A percentile compares a stretch with the other conserved stretches of the same genome.
Evolutionary conservation across 2,888 invertebrate species (phyloP).

Genomic region (Nebria salina): DNA sequence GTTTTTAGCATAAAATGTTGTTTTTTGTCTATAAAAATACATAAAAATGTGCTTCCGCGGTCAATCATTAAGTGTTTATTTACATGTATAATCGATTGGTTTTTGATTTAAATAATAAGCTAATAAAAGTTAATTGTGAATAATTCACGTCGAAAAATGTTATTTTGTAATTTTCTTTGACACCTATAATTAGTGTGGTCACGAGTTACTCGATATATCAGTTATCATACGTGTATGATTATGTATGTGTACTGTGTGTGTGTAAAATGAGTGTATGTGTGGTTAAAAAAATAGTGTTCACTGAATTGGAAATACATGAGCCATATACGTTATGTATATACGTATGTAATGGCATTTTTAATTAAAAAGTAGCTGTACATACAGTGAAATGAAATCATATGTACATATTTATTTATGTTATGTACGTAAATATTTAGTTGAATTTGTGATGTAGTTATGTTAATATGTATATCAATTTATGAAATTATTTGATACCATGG

Average conservation of each 20-base stretch:
- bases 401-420: neutral
- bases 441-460: neutral
- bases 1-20: no score
- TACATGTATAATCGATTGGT: no score
- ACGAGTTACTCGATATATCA: neutral
- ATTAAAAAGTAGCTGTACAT: neutral
- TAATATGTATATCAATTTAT: neutral
- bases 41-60: no score
- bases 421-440: no score
- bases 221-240: no score
- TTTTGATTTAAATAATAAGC: no score
- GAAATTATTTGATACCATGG: neutral
- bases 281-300: neutral
- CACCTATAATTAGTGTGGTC: neutral
- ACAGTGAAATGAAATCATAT: neutral
- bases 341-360: slow-evolving; percentile 6
- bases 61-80: no score
- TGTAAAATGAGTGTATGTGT: no score
- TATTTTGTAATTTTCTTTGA: neutral
- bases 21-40: no score
- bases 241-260: no score
- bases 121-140: no score
- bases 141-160: no score
- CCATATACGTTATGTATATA: neutral
- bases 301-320: slow-evolving; percentile 5